Evolutionary conservation across 2,113 vertebrate species (phyloP).

Genomic region (Hepsetus odoe): DNA sequence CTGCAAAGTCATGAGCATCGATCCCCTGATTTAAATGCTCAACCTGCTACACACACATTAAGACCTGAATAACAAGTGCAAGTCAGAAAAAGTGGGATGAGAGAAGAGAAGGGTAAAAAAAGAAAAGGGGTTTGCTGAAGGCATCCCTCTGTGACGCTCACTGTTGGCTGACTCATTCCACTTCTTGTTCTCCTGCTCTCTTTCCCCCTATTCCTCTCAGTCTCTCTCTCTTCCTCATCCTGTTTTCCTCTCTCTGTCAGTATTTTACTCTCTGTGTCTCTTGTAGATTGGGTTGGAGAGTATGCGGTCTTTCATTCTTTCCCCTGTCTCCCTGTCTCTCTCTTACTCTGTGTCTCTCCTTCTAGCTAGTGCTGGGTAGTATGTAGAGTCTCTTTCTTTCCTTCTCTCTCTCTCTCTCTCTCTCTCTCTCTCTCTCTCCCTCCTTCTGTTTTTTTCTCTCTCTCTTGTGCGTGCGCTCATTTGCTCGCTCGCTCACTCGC

Average conservation of each 20-base stretch:
- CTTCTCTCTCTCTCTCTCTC: background rate
- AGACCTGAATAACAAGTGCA: background rate
- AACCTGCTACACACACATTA: background rate
- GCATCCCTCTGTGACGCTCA: slow-evolving; percentile 61
- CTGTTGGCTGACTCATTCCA: slow-evolving; percentile 71
- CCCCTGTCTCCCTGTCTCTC: slow-evolving; percentile 21
- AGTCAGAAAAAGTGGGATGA: slow-evolving; percentile 1
- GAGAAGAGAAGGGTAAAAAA: background rate
- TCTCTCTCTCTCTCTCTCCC: slow-evolving; percentile 26
- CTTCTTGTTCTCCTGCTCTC: slow-evolving; percentile 11
- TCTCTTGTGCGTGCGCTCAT: too few species aligned
- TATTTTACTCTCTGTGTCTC: slow-evolving; percentile 21
- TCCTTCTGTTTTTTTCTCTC: slow-evolving; percentile 27
- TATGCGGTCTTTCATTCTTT: background rate
- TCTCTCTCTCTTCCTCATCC: background rate
- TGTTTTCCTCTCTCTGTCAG: slow-evolving; percentile 7
- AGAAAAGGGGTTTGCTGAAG: slow-evolving; percentile 55
- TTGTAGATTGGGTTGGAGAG: too few species aligned
- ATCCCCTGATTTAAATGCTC: slow-evolving; percentile 25
- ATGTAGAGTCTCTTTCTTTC: background rate
- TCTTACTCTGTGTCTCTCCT: too few species aligned
- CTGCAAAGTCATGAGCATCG: slow-evolving; percentile 48
- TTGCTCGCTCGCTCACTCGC: slow-evolving; percentile 58
- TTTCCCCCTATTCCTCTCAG: slow-evolving; percentile 18
- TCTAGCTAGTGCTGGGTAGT: too few species aligned